Evolutionary conservation across 2,113 vertebrate genomes (phyloP).

Genomic region (Syrrhaptes paradoxus): DNA sequence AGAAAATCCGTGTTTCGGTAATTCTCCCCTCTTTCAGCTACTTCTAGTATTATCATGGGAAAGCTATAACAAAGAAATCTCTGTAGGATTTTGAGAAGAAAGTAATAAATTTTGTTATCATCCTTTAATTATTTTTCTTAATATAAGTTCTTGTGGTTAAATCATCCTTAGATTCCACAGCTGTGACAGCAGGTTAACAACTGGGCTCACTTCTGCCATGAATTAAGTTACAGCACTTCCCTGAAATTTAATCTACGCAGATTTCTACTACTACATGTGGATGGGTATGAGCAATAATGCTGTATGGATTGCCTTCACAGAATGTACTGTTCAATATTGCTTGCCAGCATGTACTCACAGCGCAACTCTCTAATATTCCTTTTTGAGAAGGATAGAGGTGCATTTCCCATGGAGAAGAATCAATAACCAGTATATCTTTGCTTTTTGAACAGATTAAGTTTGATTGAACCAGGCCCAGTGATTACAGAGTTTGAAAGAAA

Average conservation of each 20-base stretch:
- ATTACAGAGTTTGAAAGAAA: constrained; percentile 87
- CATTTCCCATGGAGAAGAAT: neutral
- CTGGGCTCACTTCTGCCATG: neutral
- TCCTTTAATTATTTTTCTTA: neutral
- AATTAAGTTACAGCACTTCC: neutral
- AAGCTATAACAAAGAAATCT: neutral
- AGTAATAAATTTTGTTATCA: neutral
- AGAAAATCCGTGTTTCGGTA: neutral
- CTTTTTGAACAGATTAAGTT: constrained; percentile 73
- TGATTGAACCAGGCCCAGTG: constrained; percentile 85
- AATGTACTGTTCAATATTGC: neutral
- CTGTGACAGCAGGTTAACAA: neutral
- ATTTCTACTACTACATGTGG: rapidly evolving
- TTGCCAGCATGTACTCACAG: neutral
- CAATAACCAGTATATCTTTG: neutral
- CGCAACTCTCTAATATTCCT: neutral
- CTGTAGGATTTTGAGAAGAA: neutral
- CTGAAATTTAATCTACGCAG: neutral
- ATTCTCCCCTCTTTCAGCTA: neutral
- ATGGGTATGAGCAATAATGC: neutral
- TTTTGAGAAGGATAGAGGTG: neutral
- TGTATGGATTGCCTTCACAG: neutral
- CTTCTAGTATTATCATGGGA: neutral
- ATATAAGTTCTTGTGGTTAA: neutral
- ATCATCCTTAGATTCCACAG: neutral